These are phyloP conservation scores for Musca domestica DNA, from an alignment of 1,140 invertebrate species.

Conservation along the genomic window DNA sequence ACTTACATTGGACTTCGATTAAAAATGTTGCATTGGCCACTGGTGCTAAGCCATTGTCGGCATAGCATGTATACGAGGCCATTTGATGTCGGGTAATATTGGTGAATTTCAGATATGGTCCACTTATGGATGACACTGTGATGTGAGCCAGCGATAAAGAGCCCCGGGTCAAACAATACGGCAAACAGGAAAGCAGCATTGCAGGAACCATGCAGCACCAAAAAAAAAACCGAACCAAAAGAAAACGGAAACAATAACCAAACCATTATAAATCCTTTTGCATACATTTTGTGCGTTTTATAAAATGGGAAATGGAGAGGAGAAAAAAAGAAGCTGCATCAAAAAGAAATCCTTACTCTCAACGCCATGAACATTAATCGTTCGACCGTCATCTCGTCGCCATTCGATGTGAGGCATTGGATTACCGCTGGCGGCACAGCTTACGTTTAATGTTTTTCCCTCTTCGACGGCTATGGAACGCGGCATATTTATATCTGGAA, in stretches of 20 bases:
- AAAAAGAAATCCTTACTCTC: slow-evolving; percentile 38
- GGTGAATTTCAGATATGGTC: slow-evolving; percentile 74
- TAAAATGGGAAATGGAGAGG: too few species aligned
- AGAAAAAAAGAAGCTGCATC: not conserved
- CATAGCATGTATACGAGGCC: slow-evolving; percentile 81
- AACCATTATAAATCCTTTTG: not conserved
- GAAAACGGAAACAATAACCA: not conserved
- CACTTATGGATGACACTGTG: slow-evolving; percentile 65
- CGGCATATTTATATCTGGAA: slow-evolving; percentile 37
- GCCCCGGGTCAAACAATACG: not conserved
- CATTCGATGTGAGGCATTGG: slow-evolving; percentile 75
- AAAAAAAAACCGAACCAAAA: not conserved
- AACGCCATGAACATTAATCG: slow-evolving; percentile 59
- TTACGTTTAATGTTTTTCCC: slow-evolving; percentile 70
- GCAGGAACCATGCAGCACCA: not conserved
- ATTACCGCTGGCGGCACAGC: slow-evolving; percentile 72
- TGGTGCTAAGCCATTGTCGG: slow-evolving; percentile 85
- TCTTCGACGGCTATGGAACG: slow-evolving; percentile 66
- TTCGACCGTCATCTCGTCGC: slow-evolving; percentile 67
- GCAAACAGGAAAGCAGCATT: not conserved
- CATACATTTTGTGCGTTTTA: not conserved
- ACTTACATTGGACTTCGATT: slow-evolving; percentile 88
- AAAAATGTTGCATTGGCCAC: slow-evolving; percentile 74
- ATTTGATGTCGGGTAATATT: slow-evolving; percentile 81
- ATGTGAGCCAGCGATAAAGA: not conserved